Evolutionary conservation across 2,797 vertebrate species (phyloP).

Genomic region (Psittacula echo): DNA sequence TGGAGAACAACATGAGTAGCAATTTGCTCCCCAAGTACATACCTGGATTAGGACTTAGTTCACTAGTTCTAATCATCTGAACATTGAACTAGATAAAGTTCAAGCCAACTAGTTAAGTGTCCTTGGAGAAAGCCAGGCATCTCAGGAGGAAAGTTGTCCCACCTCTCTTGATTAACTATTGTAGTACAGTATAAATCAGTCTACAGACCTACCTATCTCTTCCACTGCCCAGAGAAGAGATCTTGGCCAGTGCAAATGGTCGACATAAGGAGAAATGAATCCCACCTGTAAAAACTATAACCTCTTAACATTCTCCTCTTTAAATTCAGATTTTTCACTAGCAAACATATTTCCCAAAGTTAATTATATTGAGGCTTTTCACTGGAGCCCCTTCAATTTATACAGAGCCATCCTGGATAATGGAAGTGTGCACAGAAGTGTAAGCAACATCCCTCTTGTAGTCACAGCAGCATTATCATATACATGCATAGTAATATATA

Average conservation of each 20-base stretch:
- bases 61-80: background rate
- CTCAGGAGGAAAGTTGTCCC: background rate
- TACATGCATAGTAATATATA: rapidly evolving
- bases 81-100: background rate
- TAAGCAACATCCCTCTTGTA: background rate
- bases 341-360: background rate
- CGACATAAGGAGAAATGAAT: background rate
- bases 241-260: background rate
- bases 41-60: background rate
- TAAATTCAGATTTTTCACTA: background rate
- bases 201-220: background rate
- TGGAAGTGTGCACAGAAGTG: background rate
- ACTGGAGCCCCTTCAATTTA: background rate
- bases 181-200: background rate
- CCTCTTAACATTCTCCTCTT: background rate
- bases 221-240: background rate
- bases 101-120: background rate
- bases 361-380: background rate
- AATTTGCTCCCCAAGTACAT: background rate
- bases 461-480: background rate
- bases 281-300: background rate
- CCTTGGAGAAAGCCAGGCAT: background rate
- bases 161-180: background rate
- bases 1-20: background rate
- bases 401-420: background rate